Evolutionary conservation across 2,797 vertebrate species (phyloP), one percentile per base, ranked within the genome.

Genomic region (Liasis olivaceus): DNA sequence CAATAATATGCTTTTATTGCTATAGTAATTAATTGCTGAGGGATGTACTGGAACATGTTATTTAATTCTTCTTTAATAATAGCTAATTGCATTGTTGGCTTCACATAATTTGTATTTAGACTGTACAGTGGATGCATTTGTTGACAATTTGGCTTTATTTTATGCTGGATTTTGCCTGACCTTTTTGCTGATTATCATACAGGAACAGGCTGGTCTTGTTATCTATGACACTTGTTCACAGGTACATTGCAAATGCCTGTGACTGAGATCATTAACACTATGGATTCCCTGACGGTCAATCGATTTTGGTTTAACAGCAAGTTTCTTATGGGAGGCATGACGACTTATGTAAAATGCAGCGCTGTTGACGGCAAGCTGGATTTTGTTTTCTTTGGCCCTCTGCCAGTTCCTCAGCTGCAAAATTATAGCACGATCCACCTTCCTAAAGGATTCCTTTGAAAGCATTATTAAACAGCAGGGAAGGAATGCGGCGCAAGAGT

Each of bases 401-500:
- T 1, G 96, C 97, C 97, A 97, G 93, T 91, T 96, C 95, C 94
- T 97, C 95, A 96, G 97, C 96, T 96, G 95, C 95, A 88, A 91
- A 54, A 26, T 93, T 93, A 90, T 92, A 89, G 72, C 62, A 84
- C 94, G 64, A 97, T 98, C 97, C 96, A 95, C 98, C 97, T 98
- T 97, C 96, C 97, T 97, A 95, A 96, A 96, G 96, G 31, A 24
- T 66, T 94, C 94, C 96, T 96, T 96, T 59, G 28, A 96, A 97
- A 95, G 96, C 91, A 22, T 97, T 97, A 97, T 97, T 97, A 96
- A 97, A 95, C 97, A 97, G 96, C 95, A 26, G 97, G 72, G 97
- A 97, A 97, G 94, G 92, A 95, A 95, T 95, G 90, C 95, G 92
- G 91, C 94, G 95, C 96, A 97, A 97, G 96, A 97, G 97, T 96